A percentile compares a stretch with the other conserved stretches of the same genome.
Evolutionary conservation across 2,113 vertebrate species (phyloP).

Genomic region (Pachycephala philippinensis): DNA sequence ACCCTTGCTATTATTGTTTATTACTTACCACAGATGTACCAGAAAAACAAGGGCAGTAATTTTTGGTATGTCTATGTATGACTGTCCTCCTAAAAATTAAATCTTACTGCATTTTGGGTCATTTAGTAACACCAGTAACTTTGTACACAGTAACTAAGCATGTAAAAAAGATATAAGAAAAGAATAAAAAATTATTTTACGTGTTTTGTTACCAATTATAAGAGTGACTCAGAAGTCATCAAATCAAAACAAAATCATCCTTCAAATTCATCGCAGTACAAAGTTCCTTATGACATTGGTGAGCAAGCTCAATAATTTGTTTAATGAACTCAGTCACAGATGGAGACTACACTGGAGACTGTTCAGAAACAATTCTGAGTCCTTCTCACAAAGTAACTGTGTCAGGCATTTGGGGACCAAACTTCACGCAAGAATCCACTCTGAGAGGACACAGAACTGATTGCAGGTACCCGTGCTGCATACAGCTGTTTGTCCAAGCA

Average conservation of each 20-base stretch:
- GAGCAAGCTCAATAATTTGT: neutral
- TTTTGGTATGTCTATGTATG: neutral
- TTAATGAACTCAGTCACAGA: conserved; percentile 13
- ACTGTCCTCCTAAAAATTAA: neutral
- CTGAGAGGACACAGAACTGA: neutral
- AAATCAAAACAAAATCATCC: neutral
- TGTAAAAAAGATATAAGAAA: neutral
- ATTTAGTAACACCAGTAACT: neutral
- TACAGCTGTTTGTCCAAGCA: neutral
- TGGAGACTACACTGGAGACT: neutral
- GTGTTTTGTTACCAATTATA: neutral
- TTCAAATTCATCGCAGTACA: neutral
- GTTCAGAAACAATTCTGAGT: neutral
- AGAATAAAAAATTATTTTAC: neutral
- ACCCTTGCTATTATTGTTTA: neutral
- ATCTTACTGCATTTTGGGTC: neutral
- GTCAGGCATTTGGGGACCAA: neutral
- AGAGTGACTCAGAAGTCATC: neutral
- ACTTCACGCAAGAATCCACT: neutral
- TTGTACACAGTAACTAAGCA: neutral
- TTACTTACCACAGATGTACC: neutral
- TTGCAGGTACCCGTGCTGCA: accelerated
- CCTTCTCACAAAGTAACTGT: neutral
- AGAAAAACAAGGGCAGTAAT: neutral
- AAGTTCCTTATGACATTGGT: neutral